Base-by-base conservation (phyloP, 2,797 vertebrate species). In the Valencia hispanica region DNA sequence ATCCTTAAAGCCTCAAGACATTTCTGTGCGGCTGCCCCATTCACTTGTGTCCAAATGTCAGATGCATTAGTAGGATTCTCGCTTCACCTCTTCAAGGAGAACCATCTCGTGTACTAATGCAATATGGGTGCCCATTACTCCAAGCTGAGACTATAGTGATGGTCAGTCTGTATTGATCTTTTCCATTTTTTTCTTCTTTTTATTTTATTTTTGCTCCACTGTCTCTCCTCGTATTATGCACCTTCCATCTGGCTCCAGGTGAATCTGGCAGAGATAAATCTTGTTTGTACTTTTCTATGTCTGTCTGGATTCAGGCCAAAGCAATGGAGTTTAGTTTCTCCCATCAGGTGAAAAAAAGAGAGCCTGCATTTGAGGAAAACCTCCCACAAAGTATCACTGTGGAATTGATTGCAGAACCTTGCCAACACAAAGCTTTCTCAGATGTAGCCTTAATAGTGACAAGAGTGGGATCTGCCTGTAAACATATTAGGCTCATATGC, bases 41-140 rank as follows among this genome's bases (percentile, higher is more conserved):
- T 87, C 79, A 78, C 85, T 84, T 87, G 84, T 83, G 80, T 78
- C 74, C 75, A 93, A 92, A 92, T 92, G 92, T 93, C 92, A 93
- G 88, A 93, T 89, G 91, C 93, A 94, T 94, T 94, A 94, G 92
- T 78, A 87, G 87, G 84, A 91, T 91, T 90, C 92, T 92, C 86
- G 84, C 89, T 86, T 91, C 89, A 85, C 91, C 92, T 93, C 92
- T 94, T 91, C 90, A 93, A 94, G 91, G 83, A 91, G 92, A 93
- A 85, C 85, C 90, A 87, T 91, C 90, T 83, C 83, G 82, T 27
- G 27, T 82, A 82, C 92, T 94, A 95, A 94, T 94, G 93, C 92
- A 94, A 94, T 95, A 92, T 91, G 90, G 91, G 86, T 87, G 68
- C 89, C 93, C 93, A 93, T 93, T 94, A 93, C 88, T 79, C 84